These are phyloP conservation scores for Platichthys flesus DNA, from an alignment of 2,113 vertebrate genomes.

Conservation along the genomic window DNA sequence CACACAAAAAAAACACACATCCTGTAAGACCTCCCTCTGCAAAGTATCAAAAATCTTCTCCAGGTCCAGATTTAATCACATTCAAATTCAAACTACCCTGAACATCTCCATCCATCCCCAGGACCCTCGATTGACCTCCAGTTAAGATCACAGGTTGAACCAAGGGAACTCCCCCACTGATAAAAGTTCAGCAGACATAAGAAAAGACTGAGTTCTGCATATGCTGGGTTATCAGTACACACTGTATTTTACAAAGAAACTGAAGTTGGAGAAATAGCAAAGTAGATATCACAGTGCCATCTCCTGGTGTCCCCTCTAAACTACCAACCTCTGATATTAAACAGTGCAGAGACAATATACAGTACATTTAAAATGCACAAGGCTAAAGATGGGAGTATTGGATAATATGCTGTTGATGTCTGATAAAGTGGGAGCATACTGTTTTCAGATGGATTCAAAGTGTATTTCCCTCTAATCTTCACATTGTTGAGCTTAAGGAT, in stretches of 20 bases:
- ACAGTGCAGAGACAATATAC: not conserved
- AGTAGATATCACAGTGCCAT: slow-evolving; percentile 64
- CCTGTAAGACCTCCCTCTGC: slow-evolving; percentile 12
- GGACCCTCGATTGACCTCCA: not conserved
- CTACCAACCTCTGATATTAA: slow-evolving; percentile 35
- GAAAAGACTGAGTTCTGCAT: not conserved
- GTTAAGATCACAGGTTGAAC: slow-evolving; percentile 4
- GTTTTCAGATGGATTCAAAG: not conserved
- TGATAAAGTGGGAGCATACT: no score
- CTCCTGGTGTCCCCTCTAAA: slow-evolving; percentile 60
- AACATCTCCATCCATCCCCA: not conserved
- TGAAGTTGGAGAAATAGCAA: slow-evolving; percentile 25
- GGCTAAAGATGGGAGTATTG: not conserved
- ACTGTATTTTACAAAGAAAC: slow-evolving; percentile 26
- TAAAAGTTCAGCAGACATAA: slow-evolving; percentile 2
- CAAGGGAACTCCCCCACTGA: not conserved
- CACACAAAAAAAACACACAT: no score
- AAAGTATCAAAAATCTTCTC: not conserved
- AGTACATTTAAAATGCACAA: not conserved
- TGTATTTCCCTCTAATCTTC: not conserved
- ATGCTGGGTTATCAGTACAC: slow-evolving; percentile 7
- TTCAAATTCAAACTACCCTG: not conserved
- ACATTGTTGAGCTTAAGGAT: not conserved
- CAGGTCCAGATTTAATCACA: not conserved
- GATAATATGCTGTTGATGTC: not conserved